Conservation (phyloP, 2,888 invertebrate species). For the Drosophila parthenogenetica region DNA sequence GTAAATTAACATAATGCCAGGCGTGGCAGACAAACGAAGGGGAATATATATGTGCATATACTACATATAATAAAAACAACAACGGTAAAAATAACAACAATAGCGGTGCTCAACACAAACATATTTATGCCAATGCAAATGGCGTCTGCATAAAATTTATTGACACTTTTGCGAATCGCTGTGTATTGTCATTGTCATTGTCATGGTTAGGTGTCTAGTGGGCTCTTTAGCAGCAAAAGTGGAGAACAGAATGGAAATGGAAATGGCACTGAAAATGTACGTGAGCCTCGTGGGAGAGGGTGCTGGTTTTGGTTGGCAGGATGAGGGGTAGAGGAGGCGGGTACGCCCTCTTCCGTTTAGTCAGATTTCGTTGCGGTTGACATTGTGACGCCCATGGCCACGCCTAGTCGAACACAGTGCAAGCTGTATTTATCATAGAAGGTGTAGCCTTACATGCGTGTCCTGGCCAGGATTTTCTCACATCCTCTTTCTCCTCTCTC, state of each 20-base stretch:
- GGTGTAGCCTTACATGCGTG: conserved; percentile 31
- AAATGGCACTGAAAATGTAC: neutral
- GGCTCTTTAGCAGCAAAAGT: neutral
- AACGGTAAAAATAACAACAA: conserved; percentile 21
- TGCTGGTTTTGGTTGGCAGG: too few relatives aligned
- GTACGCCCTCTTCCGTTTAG: conserved; percentile 55
- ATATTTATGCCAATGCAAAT: conserved; percentile 76
- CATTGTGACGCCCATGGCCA: conserved; percentile 69
- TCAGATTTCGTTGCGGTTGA: conserved; percentile 70
- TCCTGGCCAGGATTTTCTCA: conserved; percentile 14
- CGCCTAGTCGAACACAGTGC: conserved; percentile 20
- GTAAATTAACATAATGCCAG: conserved; percentile 76
- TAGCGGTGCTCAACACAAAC: conserved; percentile 53
- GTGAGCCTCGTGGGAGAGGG: too few relatives aligned
- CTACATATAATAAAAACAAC: conserved; percentile 1
- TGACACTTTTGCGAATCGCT: conserved; percentile 67
- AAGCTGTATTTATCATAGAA: conserved; percentile 33
- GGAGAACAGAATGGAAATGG: conserved; percentile 1
- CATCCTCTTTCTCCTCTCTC: conserved; percentile 23
- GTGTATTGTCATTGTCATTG: conserved; percentile 70
- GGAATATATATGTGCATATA: neutral
- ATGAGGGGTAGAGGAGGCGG: too few relatives aligned
- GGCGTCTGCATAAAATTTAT: conserved; percentile 80
- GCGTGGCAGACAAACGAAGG: conserved; percentile 22
- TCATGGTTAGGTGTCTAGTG: conserved; percentile 43